These are phyloP conservation scores for Scaptomyza graminum DNA, from an alignment of 1,140 invertebrate species.

Conservation along the genomic window DNA sequence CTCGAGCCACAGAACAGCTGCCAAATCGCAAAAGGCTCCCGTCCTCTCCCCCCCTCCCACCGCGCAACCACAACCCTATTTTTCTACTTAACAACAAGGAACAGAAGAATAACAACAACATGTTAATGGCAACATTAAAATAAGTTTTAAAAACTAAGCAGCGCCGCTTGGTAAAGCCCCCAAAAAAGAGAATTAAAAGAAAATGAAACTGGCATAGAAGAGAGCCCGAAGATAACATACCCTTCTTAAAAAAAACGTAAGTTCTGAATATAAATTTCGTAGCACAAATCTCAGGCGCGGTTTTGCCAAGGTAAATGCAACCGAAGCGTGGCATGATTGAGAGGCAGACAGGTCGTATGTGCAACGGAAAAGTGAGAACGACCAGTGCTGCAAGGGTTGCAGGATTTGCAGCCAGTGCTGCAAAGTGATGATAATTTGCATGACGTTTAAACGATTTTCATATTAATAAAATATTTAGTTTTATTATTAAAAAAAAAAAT, in stretches of 20 bases:
- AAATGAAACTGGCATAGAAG: background rate
- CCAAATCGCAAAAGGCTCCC: slow-evolving; percentile 61
- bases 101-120: background rate
- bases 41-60: background rate
- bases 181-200: slow-evolving; percentile 21
- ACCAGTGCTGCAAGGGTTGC: background rate
- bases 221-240: background rate
- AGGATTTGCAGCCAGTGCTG: slow-evolving; percentile 10
- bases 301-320: background rate
- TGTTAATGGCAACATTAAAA: slow-evolving; percentile 65
- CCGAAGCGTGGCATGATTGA: background rate
- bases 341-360: slow-evolving; percentile 4
- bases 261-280: too few relatives aligned
- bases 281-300: background rate
- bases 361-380: background rate
- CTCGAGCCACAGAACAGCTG: slow-evolving; percentile 33
- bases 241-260: too few relatives aligned
- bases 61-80: too few relatives aligned
- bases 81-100: slow-evolving; percentile 16
- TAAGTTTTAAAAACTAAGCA: slow-evolving; percentile 74
- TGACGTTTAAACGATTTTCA: too few relatives aligned
- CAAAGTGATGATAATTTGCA: too few relatives aligned
- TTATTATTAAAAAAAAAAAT: too few relatives aligned
- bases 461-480: too few relatives aligned
- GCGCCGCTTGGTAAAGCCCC: slow-evolving; percentile 41